A percentile compares a stretch with the other conserved stretches of the same genome.
These are phyloP conservation scores for Manis javanica DNA, from an alignment of 2,797 vertebrate genomes.

Conservation along the genomic window DNA sequence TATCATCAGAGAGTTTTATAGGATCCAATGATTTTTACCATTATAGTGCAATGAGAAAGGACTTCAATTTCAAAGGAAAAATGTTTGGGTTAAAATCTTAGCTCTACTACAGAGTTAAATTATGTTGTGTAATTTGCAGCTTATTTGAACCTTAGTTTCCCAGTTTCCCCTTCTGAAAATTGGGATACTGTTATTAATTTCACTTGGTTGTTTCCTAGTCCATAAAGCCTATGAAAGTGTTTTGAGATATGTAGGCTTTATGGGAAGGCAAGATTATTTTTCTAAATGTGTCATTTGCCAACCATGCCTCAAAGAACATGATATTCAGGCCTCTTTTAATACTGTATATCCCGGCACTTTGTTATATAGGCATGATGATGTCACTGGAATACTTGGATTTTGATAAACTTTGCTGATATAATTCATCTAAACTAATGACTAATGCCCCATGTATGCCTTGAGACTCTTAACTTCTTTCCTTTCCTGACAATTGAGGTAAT, in stretches of 20 bases:
- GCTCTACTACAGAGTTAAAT: not conserved
- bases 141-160: not conserved
- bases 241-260: not conserved
- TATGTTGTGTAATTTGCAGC: not conserved
- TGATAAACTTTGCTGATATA: not conserved
- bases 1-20: not conserved
- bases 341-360: not conserved
- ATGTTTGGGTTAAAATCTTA: slow-evolving; percentile 6
- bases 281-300: not conserved
- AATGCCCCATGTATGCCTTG: not conserved
- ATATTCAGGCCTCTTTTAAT: not conserved
- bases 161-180: not conserved
- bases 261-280: not conserved
- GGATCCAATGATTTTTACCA: not conserved
- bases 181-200: not conserved
- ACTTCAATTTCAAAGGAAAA: slow-evolving; percentile 23
- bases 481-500: not conserved
- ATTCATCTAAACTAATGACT: not conserved
- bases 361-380: not conserved
- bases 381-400: not conserved
- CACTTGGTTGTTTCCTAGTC: not conserved
- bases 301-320: not conserved
- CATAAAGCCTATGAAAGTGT: not conserved
- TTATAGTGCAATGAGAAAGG: not conserved
- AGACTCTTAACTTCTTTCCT: not conserved